Base-by-base conservation (phyloP, 2,888 invertebrate genomes). In the Tenthredo mesomela region DNA sequence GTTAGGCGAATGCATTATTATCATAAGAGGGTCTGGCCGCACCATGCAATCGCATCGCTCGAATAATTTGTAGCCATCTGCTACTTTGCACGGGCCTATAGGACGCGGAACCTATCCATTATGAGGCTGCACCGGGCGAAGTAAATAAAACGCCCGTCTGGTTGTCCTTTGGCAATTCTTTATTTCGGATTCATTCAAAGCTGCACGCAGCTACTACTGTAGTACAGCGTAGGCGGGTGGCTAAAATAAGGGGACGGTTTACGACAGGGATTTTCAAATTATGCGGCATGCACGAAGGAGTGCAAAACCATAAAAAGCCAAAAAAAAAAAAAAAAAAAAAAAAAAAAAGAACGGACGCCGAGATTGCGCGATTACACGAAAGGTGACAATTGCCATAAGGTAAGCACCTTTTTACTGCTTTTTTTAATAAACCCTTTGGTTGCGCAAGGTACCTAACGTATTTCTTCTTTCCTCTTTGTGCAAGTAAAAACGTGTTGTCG, bases 51-150 rank as follows among this genome's bases (percentile, higher is more conserved):
- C 85, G 85, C 78, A 82, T 87, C 84, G 86, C 85, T 85, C 86
- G 88, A 88, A 87, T 88, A 87, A 88, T 88, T 88, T 88, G 88
- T 87, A 87, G 85, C 87, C 88, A 87, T 88, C 87, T 88, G 88
- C 87, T 87, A 86, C 82, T 84, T 70, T 83, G 84, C 85, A 85
- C 85, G 86, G 61, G 29, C 67, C 67, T 43, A 80, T 15, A 61
- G 21, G 6, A 61, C 78, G 65, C 65, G 18, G 18, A 82, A 82
- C 47, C 82, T 85, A 87, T 84, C 88, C 84, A 88, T 88, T 88
- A 87, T 88, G 50, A 29, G 1, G 47, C 47, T 33, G 47, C 82
- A 47, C 84, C 87, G 82, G 86, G 86, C 85, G 85, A 87, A 87
- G 87, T 88, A 88, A 88, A 88, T 88, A 88, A 88, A 88, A 88